phyloP scores from a whole-genome alignment of 2,113 vertebrate species.

The Phylloscopus trochiloides region DNA sequence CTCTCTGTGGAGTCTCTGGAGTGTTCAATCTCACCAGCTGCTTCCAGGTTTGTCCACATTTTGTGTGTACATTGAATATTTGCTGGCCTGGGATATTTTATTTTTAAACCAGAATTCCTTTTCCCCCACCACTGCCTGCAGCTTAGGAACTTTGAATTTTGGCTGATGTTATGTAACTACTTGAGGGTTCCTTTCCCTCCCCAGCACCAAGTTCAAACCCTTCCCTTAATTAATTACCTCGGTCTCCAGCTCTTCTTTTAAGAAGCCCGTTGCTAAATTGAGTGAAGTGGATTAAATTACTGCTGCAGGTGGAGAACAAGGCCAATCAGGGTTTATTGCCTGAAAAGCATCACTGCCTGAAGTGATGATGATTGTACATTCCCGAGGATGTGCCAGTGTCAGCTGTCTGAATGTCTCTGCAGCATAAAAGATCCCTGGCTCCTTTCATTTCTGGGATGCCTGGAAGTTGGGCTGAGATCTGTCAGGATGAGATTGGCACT shows the following conservation, averaged over 20 bases:
- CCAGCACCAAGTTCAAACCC: neutral
- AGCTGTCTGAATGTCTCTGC: neutral
- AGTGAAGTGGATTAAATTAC: constrained; percentile 37
- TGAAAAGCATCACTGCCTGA: constrained; percentile 7
- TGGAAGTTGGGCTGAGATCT: neutral
- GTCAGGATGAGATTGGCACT: neutral
- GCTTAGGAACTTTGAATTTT: neutral
- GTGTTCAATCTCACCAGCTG: neutral
- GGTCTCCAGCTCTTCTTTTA: neutral
- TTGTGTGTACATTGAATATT: neutral
- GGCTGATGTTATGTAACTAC: neutral
- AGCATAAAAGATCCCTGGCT: neutral
- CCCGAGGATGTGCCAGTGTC: neutral
- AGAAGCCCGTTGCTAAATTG: neutral
- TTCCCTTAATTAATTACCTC: constrained; percentile 22
- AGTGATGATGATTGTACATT: constrained; percentile 7
- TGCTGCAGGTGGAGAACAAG: constrained; percentile 36
- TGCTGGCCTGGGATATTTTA: neutral
- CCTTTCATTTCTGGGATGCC: neutral
- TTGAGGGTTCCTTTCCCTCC: constrained; percentile 6
- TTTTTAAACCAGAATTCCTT: neutral
- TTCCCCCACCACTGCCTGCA: neutral
- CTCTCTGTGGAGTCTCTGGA: neutral
- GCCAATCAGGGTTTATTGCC: constrained; percentile 6
- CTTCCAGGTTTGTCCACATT: neutral